These are phyloP conservation scores for Philopotamus ludificatus DNA, from an alignment of 1,140 invertebrate genomes.

Conservation along the genomic window DNA sequence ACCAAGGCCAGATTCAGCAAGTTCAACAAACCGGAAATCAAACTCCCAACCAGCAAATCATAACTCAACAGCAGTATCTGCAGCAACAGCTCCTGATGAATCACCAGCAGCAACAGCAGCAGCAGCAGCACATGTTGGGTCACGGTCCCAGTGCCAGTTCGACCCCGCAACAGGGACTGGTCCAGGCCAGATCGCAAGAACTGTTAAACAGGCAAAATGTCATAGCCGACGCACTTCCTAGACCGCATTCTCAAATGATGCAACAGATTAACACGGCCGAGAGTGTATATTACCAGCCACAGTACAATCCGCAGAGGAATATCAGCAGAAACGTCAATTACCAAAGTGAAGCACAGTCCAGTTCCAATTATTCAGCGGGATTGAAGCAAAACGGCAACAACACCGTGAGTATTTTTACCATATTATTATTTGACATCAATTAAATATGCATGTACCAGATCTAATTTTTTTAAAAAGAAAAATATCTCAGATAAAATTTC, in stretches of 20 bases:
- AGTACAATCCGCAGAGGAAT: conserved; percentile 23
- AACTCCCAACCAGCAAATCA: conserved; percentile 46
- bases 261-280: conserved; percentile 34
- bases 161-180: conserved; percentile 38
- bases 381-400: conserved; percentile 10
- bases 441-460: too few relatives aligned
- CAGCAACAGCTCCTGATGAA: conserved; percentile 53
- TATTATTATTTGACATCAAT: too few relatives aligned
- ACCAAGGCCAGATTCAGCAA: conserved; percentile 44
- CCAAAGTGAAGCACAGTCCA: conserved; percentile 27
- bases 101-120: conserved; percentile 50
- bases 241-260: conserved; percentile 35
- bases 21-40: conserved; percentile 26
- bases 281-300: conserved; percentile 39
- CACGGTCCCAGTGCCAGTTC: conserved; percentile 39
- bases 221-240: conserved; percentile 15
- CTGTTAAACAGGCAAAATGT: conserved; percentile 53
- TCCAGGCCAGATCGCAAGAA: conserved; percentile 58
- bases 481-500: too few relatives aligned
- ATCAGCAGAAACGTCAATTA: conserved; percentile 20
- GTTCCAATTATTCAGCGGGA: background rate
- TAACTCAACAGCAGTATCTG: conserved; percentile 43
- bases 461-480: too few relatives aligned
- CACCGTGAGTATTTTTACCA: too few relatives aligned
- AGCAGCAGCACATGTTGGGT: conserved; percentile 43